Evolutionary conservation across 2,888 invertebrate genomes (phyloP), one percentile per base, ranked within the genome.

Genomic region (Sinodicranocentrus sp.): DNA sequence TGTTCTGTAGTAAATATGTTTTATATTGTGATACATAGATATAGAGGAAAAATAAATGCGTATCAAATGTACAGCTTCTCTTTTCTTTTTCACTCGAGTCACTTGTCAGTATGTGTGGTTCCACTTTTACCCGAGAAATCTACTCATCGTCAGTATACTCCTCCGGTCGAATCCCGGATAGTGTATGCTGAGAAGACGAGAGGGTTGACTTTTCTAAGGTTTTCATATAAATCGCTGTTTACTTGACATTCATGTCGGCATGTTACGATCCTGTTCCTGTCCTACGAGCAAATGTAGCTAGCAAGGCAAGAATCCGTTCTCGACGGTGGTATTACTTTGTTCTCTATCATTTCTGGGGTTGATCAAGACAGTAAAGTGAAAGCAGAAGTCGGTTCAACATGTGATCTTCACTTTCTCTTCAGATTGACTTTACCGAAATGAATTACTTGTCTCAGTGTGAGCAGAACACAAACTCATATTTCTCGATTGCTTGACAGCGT

Each of bases 121-220:
- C 67, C 67, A 63, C 59, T 79, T 48, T 63, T 61, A 61, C 61
- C 59, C 61, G 44, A 65, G 52, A 80, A 76, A 75, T 75, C 10
- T 54, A 73, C 65, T 57, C 61, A 33, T n/a, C 48, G 48, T 48
- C 10, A 10, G 15, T n/a, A n/a, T n/a, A n/a, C n/a, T n/a, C n/a
- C 48, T 79, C 61, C 72, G 72, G 71, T 52, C 44, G 67, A 75
- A 70, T 57, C 25, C 61, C 23, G 52, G 65, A 54, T 65, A n/a
- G 70, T 63, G n/a, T 26, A 61, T 75, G n/a, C 23, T 57, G 70
- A 21, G 26, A 17, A 78, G 63, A 54, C 2, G 63, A 59, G 75
- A 82, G 82, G 82, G 82, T 82, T 76, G 76, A 76, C 71, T 76
- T 82, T 70, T 65, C 68, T 3, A 39, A 26, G 26, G 44, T 21